Percentiles rank a stretch among this genome's conserved stretches.
These are phyloP conservation scores for Pyrocephalus nanus DNA, from an alignment of 2,797 vertebrate species.

Conservation along the genomic window DNA sequence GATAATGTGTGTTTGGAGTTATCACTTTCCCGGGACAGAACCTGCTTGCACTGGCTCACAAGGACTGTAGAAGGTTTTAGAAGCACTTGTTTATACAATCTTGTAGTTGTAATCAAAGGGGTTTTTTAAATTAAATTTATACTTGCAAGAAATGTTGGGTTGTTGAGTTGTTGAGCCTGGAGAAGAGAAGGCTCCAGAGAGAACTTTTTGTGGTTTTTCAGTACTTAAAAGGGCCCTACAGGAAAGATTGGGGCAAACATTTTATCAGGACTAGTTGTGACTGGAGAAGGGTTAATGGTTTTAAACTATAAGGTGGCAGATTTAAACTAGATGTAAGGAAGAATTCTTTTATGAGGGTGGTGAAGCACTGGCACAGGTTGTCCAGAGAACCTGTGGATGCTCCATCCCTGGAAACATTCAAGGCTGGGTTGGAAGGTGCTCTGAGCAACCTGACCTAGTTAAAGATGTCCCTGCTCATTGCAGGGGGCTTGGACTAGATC, in stretches of 20 bases:
- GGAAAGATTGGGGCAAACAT: neutral
- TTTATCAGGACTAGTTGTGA: neutral
- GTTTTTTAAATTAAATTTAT: neutral
- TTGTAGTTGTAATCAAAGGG: neutral
- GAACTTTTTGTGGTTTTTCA: neutral
- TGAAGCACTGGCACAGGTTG: neutral
- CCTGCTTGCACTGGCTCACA: neutral
- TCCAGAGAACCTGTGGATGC: neutral
- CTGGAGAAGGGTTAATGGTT: neutral
- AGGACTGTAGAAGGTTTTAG: neutral
- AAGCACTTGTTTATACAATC: neutral
- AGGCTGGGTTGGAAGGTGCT: neutral
- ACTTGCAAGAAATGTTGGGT: neutral
- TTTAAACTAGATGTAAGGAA: neutral
- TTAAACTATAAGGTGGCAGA: neutral
- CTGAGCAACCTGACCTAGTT: neutral
- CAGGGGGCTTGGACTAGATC: neutral
- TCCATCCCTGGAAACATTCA: neutral
- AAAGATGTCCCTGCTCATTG: neutral
- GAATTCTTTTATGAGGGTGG: rapidly evolving
- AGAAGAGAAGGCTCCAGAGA: neutral
- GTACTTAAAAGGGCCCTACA: neutral
- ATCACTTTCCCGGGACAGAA: neutral
- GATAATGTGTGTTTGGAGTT: neutral
- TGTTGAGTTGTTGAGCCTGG: neutral